phyloP scores from a whole-genome alignment of 2,888 invertebrate genomes.

The Thecophora atra region DNA sequence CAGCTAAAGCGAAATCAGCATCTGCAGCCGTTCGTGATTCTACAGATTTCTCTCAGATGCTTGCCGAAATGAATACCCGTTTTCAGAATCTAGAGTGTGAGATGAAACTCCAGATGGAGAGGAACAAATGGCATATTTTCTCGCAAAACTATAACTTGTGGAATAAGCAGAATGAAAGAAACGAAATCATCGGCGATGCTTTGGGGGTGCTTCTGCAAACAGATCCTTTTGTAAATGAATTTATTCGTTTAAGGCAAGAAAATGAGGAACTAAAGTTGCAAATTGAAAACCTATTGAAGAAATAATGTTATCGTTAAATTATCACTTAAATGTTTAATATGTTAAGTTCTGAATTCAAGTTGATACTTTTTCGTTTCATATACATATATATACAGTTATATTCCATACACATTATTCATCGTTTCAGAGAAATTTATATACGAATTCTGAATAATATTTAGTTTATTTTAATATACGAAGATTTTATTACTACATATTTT shows the following conservation, averaged over 20 bases:
- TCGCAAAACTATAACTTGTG: slow-evolving; percentile 54
- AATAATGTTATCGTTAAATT: too few relatives aligned
- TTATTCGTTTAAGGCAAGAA: slow-evolving; percentile 55
- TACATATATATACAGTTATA: too few relatives aligned
- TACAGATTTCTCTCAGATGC: slow-evolving; percentile 49
- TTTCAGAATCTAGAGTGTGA: slow-evolving; percentile 56
- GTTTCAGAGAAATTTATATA: too few relatives aligned
- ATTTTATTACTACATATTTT: too few relatives aligned
- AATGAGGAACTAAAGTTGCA: slow-evolving; percentile 55
- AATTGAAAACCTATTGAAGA: slow-evolving; percentile 46
- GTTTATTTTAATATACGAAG: too few relatives aligned
- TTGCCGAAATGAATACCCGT: slow-evolving; percentile 53
- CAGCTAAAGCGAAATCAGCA: slow-evolving; percentile 10
- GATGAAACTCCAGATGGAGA: slow-evolving; percentile 54
- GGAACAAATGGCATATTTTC: slow-evolving; percentile 54
- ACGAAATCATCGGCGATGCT: slow-evolving; percentile 54
- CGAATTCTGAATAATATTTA: too few relatives aligned
- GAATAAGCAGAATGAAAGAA: slow-evolving; percentile 51
- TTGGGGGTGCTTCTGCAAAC: slow-evolving; percentile 55
- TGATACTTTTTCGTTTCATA: too few relatives aligned
- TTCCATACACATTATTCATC: too few relatives aligned
- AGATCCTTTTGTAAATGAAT: slow-evolving; percentile 60
- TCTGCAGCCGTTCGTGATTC: slow-evolving; percentile 36
- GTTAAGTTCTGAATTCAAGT: too few relatives aligned
- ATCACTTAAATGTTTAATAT: too few relatives aligned